These are phyloP conservation scores for Ctenochaetus hawaiiensis DNA, from an alignment of 2,797 vertebrate genomes.

Conservation along the genomic window DNA sequence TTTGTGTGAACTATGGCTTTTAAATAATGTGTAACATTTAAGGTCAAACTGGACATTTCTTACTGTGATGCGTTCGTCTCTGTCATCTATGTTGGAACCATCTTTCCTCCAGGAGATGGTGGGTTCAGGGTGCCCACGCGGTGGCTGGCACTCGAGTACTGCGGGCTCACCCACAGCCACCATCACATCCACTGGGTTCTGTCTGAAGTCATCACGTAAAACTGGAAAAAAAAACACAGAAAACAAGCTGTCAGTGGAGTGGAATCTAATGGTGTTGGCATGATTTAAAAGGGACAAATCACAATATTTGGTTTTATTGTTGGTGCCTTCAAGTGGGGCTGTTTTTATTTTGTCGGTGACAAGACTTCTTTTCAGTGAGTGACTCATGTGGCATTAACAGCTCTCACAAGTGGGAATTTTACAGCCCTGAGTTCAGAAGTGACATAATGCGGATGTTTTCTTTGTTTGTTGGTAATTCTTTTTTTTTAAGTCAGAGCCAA, in stretches of 20 bases:
- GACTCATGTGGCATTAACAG: slow-evolving; percentile 11
- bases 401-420: slow-evolving; percentile 6
- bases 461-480: not conserved
- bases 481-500: not conserved
- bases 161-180: slow-evolving; percentile 94
- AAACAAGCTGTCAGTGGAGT: not conserved
- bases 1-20: not conserved
- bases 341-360: not conserved
- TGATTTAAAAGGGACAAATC: slow-evolving; percentile 13
- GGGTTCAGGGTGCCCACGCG: slow-evolving; percentile 94
- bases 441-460: not conserved
- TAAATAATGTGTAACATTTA: not conserved
- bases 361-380: not conserved
- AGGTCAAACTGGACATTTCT: slow-evolving; percentile 55
- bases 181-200: slow-evolving; percentile 95
- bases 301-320: slow-evolving; percentile 17
- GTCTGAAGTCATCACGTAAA: slow-evolving; percentile 94
- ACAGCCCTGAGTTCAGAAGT: not conserved
- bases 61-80: slow-evolving; percentile 94
- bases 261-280: slow-evolving; percentile 5
- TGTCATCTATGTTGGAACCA: slow-evolving; percentile 88
- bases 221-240: slow-evolving; percentile 80
- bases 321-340: not conserved
- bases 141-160: slow-evolving; percentile 95
- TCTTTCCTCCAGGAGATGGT: slow-evolving; percentile 97